Percentiles rank a stretch among this genome's conserved stretches.
phyloP scores from a whole-genome alignment of 53 echinoderm and acorn worm species.

The Antedon mediterranea region DNA sequence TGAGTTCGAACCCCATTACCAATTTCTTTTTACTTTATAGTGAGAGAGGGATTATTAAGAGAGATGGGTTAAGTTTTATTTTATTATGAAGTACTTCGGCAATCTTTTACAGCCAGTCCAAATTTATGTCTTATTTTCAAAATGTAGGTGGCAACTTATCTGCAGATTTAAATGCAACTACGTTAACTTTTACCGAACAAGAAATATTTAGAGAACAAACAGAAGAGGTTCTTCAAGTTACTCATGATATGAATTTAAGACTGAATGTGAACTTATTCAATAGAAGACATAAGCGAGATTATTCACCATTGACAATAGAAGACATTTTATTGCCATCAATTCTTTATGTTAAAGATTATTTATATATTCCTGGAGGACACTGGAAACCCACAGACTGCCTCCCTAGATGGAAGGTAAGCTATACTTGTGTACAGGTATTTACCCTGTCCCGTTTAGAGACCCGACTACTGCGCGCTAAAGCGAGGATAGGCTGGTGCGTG shows the following conservation, averaged over 20 bases:
- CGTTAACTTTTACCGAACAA: neutral
- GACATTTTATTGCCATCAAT: constrained; percentile 2
- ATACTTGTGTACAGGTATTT: neutral
- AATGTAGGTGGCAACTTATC: neutral
- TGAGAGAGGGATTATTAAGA: too few relatives aligned
- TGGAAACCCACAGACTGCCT: constrained; percentile 30
- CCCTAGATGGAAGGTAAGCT: constrained; percentile 38
- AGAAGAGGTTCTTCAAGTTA: neutral
- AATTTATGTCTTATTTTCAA: too few relatives aligned
- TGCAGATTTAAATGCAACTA: neutral
- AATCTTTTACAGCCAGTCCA: too few relatives aligned
- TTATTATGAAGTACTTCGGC: too few relatives aligned
- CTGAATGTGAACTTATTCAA: neutral
- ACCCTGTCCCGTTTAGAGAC: neutral
- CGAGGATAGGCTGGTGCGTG: too few relatives aligned
- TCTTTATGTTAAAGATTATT: constrained; percentile 9
- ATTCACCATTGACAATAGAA: neutral
- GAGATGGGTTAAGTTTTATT: too few relatives aligned
- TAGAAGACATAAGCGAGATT: neutral
- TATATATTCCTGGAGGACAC: constrained; percentile 30
- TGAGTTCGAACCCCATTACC: too few relatives aligned
- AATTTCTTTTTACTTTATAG: too few relatives aligned
- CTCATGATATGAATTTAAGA: neutral
- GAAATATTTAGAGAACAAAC: neutral
- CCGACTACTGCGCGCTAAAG: too few relatives aligned